Conservation (phyloP, 2,113 vertebrate genomes). For the Tyto alba region DNA sequence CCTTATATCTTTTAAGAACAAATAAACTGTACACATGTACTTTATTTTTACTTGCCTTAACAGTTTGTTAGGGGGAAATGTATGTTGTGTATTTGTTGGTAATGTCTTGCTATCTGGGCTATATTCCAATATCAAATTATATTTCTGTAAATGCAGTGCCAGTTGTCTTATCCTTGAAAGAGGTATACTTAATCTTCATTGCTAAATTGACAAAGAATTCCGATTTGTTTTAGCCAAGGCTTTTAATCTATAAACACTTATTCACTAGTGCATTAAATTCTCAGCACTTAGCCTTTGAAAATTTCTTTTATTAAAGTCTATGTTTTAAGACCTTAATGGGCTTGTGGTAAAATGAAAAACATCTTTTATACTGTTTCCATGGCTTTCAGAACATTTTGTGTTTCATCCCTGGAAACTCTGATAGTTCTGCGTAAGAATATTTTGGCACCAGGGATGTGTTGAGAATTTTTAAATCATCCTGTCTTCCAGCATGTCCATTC, state of each 20-base stretch:
- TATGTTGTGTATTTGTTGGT: not conserved
- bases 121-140: not conserved
- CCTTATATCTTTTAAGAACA: not conserved
- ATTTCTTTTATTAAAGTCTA: not conserved
- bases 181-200: not conserved
- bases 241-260: slow-evolving; percentile 36
- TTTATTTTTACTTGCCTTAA: not conserved
- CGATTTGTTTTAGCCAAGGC: slow-evolving; percentile 6
- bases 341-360: not conserved
- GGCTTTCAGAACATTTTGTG: slow-evolving; percentile 21
- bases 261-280: not conserved
- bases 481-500: not conserved
- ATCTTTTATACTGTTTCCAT: not conserved
- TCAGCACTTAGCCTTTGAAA: not conserved
- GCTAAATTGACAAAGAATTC: slow-evolving; percentile 22
- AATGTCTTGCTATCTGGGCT: not conserved
- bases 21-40: not conserved
- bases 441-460: not conserved
- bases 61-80: not conserved
- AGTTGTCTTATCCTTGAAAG: not conserved
- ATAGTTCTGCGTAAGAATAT: slow-evolving; percentile 4
- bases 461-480: not conserved
- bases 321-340: not conserved
- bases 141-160: not conserved
- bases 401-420: not conserved